Conservation (phyloP, 2,888 invertebrate species). For the Hybos culiciformis region DNA sequence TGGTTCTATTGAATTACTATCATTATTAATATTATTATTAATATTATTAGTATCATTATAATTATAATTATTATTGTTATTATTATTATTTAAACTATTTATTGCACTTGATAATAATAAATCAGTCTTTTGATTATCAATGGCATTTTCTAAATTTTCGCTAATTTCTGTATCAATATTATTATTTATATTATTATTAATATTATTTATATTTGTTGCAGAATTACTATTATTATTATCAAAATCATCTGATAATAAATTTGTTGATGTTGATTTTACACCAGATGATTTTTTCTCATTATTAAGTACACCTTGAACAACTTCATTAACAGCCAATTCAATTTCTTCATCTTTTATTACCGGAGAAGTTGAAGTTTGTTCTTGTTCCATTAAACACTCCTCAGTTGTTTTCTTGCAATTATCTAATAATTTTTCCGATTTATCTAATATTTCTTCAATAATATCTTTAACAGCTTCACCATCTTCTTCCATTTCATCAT, state of each 20-base stretch:
- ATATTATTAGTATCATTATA: constrained; percentile 24
- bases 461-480: constrained; percentile 38
- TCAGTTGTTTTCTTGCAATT: constrained; percentile 33
- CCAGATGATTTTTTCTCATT: constrained; percentile 29
- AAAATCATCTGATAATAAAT: constrained; percentile 5
- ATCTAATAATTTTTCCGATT: constrained; percentile 39
- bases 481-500: constrained; percentile 36
- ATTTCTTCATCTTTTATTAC: constrained; percentile 42
- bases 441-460: constrained; percentile 38
- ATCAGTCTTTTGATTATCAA: constrained; percentile 35
- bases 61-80: constrained; percentile 14
- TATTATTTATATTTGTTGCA: not conserved
- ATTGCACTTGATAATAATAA: constrained; percentile 24
- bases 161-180: constrained; percentile 3
- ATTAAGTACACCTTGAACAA: constrained; percentile 38
- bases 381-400: constrained; percentile 22
- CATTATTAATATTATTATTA: constrained; percentile 13
- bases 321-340: constrained; percentile 39
- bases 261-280: constrained; percentile 4
- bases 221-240: constrained; percentile 7
- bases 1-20: constrained; percentile 11
- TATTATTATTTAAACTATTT: constrained; percentile 18
- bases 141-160: constrained; percentile 15
- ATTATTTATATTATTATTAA: constrained; percentile 17
- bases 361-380: constrained; percentile 26